Evolutionary conservation across 1,140 invertebrate genomes (phyloP).

Genomic region (Caenorhabditis inopinata): DNA sequence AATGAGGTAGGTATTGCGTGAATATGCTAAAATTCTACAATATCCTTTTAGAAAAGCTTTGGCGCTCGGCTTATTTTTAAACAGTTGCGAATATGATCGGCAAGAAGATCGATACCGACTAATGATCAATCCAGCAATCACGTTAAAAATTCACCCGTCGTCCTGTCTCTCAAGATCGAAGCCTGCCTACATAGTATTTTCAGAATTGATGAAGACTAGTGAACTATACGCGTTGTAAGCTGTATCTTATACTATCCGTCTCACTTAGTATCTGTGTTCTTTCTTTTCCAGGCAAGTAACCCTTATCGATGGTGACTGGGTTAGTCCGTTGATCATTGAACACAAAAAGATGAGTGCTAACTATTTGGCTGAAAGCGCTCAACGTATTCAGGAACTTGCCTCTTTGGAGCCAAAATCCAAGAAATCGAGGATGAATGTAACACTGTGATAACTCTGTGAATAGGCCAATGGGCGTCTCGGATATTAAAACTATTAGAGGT

Average conservation of each 20-base stretch:
- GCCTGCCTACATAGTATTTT: constrained; percentile 37
- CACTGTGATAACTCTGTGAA: too few species aligned
- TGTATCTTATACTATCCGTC: background rate
- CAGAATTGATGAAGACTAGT: constrained; percentile 30
- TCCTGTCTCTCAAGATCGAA: constrained; percentile 67
- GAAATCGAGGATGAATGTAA: background rate
- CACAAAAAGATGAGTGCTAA: constrained; percentile 34
- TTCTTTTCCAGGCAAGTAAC: constrained; percentile 28
- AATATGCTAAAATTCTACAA: background rate
- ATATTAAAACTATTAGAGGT: too few species aligned
- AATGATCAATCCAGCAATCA: constrained; percentile 73
- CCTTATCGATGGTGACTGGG: constrained; percentile 35
- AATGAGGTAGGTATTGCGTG: constrained; percentile 47
- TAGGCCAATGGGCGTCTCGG: too few species aligned
- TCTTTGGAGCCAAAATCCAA: background rate
- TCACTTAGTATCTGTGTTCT: too few species aligned
- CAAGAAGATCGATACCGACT: constrained; percentile 78
- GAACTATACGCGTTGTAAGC: constrained; percentile 37
- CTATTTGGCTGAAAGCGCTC: background rate
- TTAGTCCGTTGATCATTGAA: background rate
- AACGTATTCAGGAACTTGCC: background rate
- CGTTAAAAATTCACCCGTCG: constrained; percentile 80
- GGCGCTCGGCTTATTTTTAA: constrained; percentile 80
- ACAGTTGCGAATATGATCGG: constrained; percentile 70
- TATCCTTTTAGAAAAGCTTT: constrained; percentile 71